Base-by-base conservation (phyloP, 2,113 vertebrate species). In the Speoplatyrhinus poulsoni region DNA sequence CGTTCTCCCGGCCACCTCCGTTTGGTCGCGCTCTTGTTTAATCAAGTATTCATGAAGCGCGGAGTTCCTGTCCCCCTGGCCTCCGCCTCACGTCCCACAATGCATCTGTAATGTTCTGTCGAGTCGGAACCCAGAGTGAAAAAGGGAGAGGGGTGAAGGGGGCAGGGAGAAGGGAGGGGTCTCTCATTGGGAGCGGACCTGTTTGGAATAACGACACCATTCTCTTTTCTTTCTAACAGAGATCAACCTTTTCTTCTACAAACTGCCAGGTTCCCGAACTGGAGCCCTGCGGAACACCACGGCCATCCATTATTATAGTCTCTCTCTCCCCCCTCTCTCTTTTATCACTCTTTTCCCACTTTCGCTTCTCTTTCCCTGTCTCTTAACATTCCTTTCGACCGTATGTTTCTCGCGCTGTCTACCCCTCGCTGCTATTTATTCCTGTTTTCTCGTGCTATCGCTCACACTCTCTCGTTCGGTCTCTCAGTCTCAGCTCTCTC, bases 21-120 rank as follows among this genome's bases (percentile, higher is more conserved):
- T 87, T 91, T 88, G 87, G 89, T 89, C 87, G 83, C 77, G 90
- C 91, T 90, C 90, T 85, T 90, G 89, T 91, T 88, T 80, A 77
- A 92, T 91, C 80, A 85, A 88, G 66, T 85, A 89, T 91, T 89
- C 69, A 90, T 85, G 77, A 82, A 63, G 62, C 83, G 36, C 67
- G 4, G 62, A 61, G 58, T 81, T 77, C 78, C 69, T 66, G 70
- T 67, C 63, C 53, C 70, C 70, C 13, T 17, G 12, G 33, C 59
- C 54, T 54, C 72, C 80, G 73, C 73, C 83, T 76, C 76, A 67
- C 76, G 86, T 84, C 83, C 89, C 88, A 90, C 88, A 82, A 89
- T 91, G 89, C 86, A 89, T 87, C 72, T 82, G 87, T 87, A 77
- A 89, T 91, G 87, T 86, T 87, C 71, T 84, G 83, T 75, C 78